Base-by-base conservation (phyloP, 2,797 vertebrate species). In the Alauda arvensis region DNA sequence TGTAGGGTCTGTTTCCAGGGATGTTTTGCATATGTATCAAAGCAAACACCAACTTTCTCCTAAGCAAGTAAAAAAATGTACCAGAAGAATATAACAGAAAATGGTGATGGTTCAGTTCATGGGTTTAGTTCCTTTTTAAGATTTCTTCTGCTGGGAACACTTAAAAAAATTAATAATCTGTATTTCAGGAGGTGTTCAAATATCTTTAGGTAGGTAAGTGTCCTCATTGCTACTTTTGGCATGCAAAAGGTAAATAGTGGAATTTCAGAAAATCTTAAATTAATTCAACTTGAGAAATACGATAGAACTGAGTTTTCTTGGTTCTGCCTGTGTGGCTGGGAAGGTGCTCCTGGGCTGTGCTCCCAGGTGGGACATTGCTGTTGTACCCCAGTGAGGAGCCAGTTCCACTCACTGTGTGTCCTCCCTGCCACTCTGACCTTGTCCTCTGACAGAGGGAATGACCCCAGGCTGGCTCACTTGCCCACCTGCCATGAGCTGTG, bases 401-500 rank as follows among this genome's bases (percentile, higher is more conserved):
- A 7, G 0, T 20, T 39, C 14, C 10, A 15, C 28, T 33, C 40
- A 2, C 10, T 26, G 14, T 4, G 43, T 4, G 2, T 52, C 31
- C 25, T 71, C 46, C 28, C 29, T 55, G 72, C 23, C 18, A 2
- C 1, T 24, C 7, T 21, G 12, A 19, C 68, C 45, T 63, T 31
- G 48, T 37, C 55, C 56, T 57, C 19, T 87, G 39, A 5, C 34
- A 10, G 23, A 31, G 10, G 31, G 14, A 69, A 1, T 2, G 28
- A 19, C 11, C 34, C 46, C 8, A 5, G n/a, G 17, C 10, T 14
- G 39, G 4, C 52, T 61, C 51, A 3, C n/a, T n/a, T n/a, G n/a
- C n/a, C n/a, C n/a, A n/a, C 25, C 56, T 28, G 37, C 59, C 31
- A 0, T 2, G 18, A 10, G 13, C 12, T 13, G 5, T 14, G 37